Conservation (phyloP, 2,797 vertebrate genomes). For the Lagocephalus sceleratus region DNA sequence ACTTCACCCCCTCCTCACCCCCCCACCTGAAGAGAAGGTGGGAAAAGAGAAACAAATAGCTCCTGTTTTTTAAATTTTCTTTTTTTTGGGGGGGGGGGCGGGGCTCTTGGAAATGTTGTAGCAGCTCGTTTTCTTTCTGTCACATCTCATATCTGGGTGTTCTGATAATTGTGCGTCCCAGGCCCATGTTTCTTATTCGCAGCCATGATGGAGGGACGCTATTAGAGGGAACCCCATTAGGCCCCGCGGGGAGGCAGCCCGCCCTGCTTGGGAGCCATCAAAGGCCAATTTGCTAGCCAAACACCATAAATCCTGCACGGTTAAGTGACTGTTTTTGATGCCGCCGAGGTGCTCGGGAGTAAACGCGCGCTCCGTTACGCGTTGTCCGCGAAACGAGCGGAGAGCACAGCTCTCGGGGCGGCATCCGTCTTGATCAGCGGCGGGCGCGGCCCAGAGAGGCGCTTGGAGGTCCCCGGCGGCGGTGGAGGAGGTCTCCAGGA, state of each 20-base stretch:
- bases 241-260: slow-evolving; percentile 35
- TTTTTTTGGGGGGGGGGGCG: slow-evolving; percentile 15
- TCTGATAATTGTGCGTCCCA: slow-evolving; percentile 55
- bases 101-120: neutral
- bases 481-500: slow-evolving; percentile 9
- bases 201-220: slow-evolving; percentile 49
- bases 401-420: slow-evolving; percentile 27
- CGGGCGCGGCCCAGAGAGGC: slow-evolving; percentile 27
- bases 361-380: slow-evolving; percentile 36
- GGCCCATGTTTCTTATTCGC: slow-evolving; percentile 44
- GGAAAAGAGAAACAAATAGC: slow-evolving; percentile 35
- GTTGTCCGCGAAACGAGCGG: slow-evolving; percentile 45
- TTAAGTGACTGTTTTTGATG: slow-evolving; percentile 64
- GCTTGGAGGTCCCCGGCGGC: slow-evolving; percentile 1
- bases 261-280: slow-evolving; percentile 59
- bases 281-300: slow-evolving; percentile 59
- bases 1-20: slow-evolving; percentile 76
- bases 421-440: slow-evolving; percentile 38
- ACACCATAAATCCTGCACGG: slow-evolving; percentile 55
- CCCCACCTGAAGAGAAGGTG: slow-evolving; percentile 6
- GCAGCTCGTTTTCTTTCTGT: slow-evolving; percentile 5
- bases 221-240: slow-evolving; percentile 53
- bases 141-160: slow-evolving; percentile 21
- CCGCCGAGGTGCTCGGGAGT: slow-evolving; percentile 26
- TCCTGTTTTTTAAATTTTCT: slow-evolving; percentile 47